Base-by-base conservation (phyloP, 2,888 invertebrate genomes). In the Myopa testacea region DNA sequence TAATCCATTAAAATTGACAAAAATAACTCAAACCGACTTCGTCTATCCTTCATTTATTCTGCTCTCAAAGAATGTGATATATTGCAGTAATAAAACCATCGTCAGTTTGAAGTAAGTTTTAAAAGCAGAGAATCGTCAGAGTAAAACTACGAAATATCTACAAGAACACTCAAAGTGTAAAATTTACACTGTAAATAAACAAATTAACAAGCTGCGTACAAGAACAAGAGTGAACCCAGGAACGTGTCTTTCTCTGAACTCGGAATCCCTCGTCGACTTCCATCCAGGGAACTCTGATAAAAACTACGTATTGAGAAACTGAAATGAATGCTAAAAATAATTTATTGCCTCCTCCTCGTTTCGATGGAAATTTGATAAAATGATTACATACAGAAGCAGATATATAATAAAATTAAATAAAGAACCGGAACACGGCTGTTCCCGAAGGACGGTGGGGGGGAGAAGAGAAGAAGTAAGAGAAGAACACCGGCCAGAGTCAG, bases 271-370 rank as follows among this genome's bases (percentile, higher is more conserved):
- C 50, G 26, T 12, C 26, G 34, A 5, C 26, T 63, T 63, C 26
- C 5, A 26, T 1, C 26, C 1, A 26, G 26, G 26, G 26, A 26
- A 26, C 26, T 26, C 26, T 26, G 26, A 26, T 26, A 45, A 45
- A 6, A 45, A 8, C 45, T 8, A 45, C 45, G 45, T 14, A 19
- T 60, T 60, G 60, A 60, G 12, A 3, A 19, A 19, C 6, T 58
- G 60, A 26, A 60, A 19, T 16, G 34, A 67, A 50, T 26, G 69
- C 65, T 37, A 75, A 75, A 75, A 75, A 75, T 75, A 75, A 75
- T 75, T 75, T 52, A 67, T 75, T 75, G 50, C 40, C 69, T 55
- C n/a, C 55, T 58, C 37, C 45, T 26, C 37, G 60, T 62, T 75
- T 67, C 55, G 65, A 52, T 58, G 40, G 68, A 68, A 75, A 75